These are phyloP conservation scores for Labia minor DNA, from an alignment of 2,888 invertebrate genomes.

Conservation along the genomic window DNA sequence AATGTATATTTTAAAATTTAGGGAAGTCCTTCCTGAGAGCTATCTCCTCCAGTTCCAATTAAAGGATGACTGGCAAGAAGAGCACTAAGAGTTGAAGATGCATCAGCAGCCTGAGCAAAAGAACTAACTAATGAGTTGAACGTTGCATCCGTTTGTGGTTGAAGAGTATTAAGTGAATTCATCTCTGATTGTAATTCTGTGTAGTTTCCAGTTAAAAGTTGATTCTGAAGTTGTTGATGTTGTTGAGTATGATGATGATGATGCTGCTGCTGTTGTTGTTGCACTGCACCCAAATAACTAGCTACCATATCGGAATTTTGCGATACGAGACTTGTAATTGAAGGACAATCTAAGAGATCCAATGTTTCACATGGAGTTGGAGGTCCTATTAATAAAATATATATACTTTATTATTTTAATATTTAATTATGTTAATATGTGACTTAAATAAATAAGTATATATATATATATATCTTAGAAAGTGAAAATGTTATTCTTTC, in stretches of 20 bases:
- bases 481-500: no score
- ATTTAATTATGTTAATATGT: not conserved
- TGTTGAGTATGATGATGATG: not conserved
- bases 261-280: conserved; percentile 13
- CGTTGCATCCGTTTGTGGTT: not conserved
- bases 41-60: not conserved
- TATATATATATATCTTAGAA: no score
- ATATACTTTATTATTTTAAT: no score
- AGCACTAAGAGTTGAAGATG: not conserved
- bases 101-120: not conserved
- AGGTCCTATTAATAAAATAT: conserved; percentile 30
- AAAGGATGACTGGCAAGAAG: not conserved
- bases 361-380: conserved; percentile 36
- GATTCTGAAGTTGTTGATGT: not conserved
- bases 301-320: conserved; percentile 19
- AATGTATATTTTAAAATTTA: not conserved
- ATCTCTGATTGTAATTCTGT: not conserved
- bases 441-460: no score
- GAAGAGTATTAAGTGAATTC: not conserved
- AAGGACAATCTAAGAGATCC: conserved; percentile 32
- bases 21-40: not conserved
- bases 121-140: not conserved
- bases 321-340: conserved; percentile 21
- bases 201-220: not conserved
- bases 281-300: not conserved